phyloP scores from a whole-genome alignment of 2,113 vertebrate species.

The Hemiscyllium ocellatum region DNA sequence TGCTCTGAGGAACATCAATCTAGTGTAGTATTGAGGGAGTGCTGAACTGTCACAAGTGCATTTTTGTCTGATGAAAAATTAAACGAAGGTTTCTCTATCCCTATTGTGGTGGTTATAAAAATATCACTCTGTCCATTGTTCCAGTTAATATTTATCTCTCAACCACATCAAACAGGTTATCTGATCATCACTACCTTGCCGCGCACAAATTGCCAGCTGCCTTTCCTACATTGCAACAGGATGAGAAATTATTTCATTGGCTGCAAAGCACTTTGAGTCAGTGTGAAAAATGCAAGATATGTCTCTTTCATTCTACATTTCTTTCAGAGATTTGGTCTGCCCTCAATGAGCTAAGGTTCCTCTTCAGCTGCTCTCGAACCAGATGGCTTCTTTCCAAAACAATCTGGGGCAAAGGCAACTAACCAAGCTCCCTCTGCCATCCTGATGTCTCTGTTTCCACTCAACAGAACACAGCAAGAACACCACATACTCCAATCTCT shows the following conservation, averaged over 20 bases:
- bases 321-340: too few species aligned
- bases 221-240: not conserved
- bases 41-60: too few species aligned
- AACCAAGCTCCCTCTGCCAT: not conserved
- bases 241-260: not conserved
- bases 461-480: not conserved
- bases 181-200: not conserved
- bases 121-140: not conserved
- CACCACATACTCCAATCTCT: not conserved
- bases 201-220: not conserved
- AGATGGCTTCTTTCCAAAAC: not conserved
- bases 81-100: not conserved
- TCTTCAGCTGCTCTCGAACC: not conserved
- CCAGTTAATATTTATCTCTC: not conserved
- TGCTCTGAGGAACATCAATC: too few species aligned
- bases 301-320: too few species aligned
- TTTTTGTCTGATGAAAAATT: too few species aligned
- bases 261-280: not conserved
- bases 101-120: not conserved
- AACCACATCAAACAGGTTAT: not conserved
- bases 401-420: not conserved
- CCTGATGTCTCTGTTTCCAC: not conserved
- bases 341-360: not conserved
- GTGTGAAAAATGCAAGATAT: too few species aligned
- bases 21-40: too few species aligned